Conservation (phyloP, 2,888 invertebrate species). For the Dexiosoma caninum region DNA sequence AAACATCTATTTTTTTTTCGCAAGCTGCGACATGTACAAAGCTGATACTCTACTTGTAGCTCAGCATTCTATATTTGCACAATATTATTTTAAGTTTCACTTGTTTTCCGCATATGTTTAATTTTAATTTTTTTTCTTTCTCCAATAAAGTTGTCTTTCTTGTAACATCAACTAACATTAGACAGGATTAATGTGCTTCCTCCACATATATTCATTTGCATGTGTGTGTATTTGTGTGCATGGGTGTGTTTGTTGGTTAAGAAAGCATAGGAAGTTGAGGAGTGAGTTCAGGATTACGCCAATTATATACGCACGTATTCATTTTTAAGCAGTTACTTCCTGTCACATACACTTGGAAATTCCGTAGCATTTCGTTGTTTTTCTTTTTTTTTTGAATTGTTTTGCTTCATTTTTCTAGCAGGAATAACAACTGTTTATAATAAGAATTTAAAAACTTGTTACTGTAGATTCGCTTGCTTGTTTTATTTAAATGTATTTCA, state of each 20-base stretch:
- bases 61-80: not conserved
- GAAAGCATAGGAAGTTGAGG: not conserved
- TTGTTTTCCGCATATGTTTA: not conserved
- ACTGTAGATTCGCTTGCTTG: not conserved
- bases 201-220: not conserved
- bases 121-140: not conserved
- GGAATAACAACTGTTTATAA: conserved; percentile 7
- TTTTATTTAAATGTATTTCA: too few species aligned
- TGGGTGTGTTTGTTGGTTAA: not conserved
- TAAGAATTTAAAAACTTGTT: not conserved
- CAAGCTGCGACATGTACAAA: not conserved
- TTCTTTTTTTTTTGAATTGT: not conserved
- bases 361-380: not conserved
- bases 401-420: too few species aligned
- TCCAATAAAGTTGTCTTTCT: conserved; percentile 41
- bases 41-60: not conserved
- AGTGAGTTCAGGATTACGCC: not conserved
- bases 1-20: too few species aligned
- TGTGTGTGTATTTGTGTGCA: too few species aligned
- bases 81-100: not conserved
- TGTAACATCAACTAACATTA: conserved; percentile 6
- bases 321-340: conserved; percentile 45
- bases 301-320: not conserved
- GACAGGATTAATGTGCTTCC: conserved; percentile 19
- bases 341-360: conserved; percentile 43